These are phyloP conservation scores for Darevskia nairensis DNA, from an alignment of 2,797 vertebrate species.

Conservation along the genomic window DNA sequence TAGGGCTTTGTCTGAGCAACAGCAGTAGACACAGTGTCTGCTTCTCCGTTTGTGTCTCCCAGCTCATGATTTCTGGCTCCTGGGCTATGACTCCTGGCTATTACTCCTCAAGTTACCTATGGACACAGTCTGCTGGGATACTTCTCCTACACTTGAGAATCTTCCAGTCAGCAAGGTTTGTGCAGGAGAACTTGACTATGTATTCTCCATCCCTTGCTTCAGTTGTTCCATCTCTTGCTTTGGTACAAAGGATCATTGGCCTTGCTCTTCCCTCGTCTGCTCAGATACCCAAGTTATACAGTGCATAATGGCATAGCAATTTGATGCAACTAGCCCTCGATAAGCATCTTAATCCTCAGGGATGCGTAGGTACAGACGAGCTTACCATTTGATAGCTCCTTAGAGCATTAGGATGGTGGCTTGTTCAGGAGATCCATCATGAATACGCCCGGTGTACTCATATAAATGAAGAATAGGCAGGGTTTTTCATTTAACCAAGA, in stretches of 20 bases:
- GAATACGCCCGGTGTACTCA: slow-evolving; percentile 32
- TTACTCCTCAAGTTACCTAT: background rate
- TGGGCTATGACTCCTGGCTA: background rate
- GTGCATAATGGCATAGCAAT: background rate
- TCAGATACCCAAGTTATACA: background rate
- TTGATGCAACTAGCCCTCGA: background rate
- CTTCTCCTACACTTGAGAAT: background rate
- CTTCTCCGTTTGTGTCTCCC: background rate
- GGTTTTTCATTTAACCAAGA: slow-evolving; percentile 53
- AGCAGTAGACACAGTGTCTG: background rate
- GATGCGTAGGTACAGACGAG: background rate
- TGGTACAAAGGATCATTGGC: no score
- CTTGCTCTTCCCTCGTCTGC: no score
- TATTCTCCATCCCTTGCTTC: no score
- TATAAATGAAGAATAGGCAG: slow-evolving; percentile 44
- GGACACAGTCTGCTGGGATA: background rate
- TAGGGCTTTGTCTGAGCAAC: background rate
- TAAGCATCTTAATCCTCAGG: background rate
- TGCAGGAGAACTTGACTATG: background rate
- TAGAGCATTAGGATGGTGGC: slow-evolving; percentile 33
- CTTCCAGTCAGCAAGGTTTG: background rate
- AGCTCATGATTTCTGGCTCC: background rate
- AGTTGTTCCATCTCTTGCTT: no score
- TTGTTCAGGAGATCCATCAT: background rate
- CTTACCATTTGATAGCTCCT: background rate